phyloP scores from a whole-genome alignment of 2,888 invertebrate species.

The Invenusta paracnida region DNA sequence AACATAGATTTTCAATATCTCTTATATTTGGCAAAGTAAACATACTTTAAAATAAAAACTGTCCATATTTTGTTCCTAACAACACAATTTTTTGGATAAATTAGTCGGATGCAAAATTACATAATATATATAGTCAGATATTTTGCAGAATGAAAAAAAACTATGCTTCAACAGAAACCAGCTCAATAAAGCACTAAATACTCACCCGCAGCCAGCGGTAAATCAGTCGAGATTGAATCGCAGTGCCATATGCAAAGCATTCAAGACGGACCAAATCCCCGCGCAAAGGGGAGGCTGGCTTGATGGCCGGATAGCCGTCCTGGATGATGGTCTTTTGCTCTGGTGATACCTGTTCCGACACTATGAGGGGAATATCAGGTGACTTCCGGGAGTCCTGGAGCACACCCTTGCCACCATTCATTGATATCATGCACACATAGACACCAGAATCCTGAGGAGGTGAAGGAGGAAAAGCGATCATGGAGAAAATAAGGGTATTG shows the following conservation, averaged over 20 bases:
- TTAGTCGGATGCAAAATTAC: too few relatives aligned
- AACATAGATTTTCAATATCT: too few relatives aligned
- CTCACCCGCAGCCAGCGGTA: slow-evolving; percentile 62
- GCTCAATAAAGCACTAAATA: too few relatives aligned
- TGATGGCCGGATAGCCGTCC: slow-evolving; percentile 88
- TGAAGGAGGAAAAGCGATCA: too few relatives aligned
- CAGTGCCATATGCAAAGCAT: slow-evolving; percentile 82
- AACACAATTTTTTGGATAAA: too few relatives aligned
- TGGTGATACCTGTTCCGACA: slow-evolving; percentile 3
- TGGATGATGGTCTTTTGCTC: slow-evolving; percentile 71
- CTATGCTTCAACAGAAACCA: too few relatives aligned
- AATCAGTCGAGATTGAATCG: not conserved
- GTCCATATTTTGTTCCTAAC: too few relatives aligned
- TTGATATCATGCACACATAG: slow-evolving; percentile 77
- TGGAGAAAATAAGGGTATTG: not conserved
- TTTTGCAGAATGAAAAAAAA: too few relatives aligned
- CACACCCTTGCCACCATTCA: slow-evolving; percentile 6
- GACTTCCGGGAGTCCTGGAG: slow-evolving; percentile 31
- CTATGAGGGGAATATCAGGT: slow-evolving; percentile 36
- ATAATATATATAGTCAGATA: too few relatives aligned
- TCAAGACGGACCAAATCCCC: slow-evolving; percentile 84
- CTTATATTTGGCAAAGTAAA: too few relatives aligned
- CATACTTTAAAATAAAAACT: too few relatives aligned
- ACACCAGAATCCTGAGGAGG: slow-evolving; percentile 70
- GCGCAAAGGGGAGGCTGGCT: slow-evolving; percentile 83